These are phyloP conservation scores for Siniperca obscura DNA, from an alignment of 2,797 vertebrate species.

Conservation along the genomic window DNA sequence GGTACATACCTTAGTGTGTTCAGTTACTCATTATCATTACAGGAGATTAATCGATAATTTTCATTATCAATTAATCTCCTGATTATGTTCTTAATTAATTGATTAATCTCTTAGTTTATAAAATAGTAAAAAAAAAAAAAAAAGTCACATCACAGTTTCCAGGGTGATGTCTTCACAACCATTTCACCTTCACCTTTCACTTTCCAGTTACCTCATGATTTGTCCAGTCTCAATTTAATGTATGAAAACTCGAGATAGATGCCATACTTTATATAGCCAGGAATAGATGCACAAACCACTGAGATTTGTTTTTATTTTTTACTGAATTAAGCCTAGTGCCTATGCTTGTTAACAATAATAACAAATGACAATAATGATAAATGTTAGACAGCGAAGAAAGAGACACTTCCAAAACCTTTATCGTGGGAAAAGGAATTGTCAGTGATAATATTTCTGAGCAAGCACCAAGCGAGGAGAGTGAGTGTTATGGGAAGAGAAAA, in stretches of 20 bases:
- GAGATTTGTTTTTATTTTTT: constrained; percentile 80
- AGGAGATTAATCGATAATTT: too few relatives aligned
- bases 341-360: constrained; percentile 81
- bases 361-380: constrained; percentile 61
- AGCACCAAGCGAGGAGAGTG: constrained; percentile 47
- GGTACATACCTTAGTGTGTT: constrained; percentile 33
- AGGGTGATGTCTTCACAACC: too few relatives aligned
- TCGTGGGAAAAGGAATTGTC: constrained; percentile 65
- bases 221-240: constrained; percentile 2
- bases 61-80: too few relatives aligned
- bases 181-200: background rate
- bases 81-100: too few relatives aligned
- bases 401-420: constrained; percentile 63
- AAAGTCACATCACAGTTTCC: too few relatives aligned
- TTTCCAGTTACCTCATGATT: background rate
- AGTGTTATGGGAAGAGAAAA: constrained; percentile 70
- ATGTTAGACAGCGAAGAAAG: constrained; percentile 69
- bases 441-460: constrained; percentile 72
- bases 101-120: too few relatives aligned
- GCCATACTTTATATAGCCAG: background rate
- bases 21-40: background rate
- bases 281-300: constrained; percentile 88
- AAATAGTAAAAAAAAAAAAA: too few relatives aligned
- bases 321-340: constrained; percentile 85
- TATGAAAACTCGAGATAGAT: background rate